Evolutionary conservation across 2,113 vertebrate species (phyloP), one percentile per base, ranked within the genome.

Genomic region (Sinocyclocheilus maitianheensis): DNA sequence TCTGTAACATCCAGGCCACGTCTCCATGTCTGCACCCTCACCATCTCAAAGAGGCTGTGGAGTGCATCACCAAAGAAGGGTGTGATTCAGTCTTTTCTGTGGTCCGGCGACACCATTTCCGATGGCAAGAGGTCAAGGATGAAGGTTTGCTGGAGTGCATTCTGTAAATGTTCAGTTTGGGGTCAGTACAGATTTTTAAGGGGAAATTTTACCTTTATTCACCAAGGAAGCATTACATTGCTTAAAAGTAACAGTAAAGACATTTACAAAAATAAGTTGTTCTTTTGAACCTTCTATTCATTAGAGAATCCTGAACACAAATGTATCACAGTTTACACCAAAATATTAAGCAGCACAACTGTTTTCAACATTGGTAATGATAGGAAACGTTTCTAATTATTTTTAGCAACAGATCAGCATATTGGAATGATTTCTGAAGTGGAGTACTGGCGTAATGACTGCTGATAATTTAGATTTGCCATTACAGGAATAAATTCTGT

Each of bases 1-100:
- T 99, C 24, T 97, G 97, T 87, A 95, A 99, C 91, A 98, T 99
- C 87, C 98, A 99, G 93, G 98, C 97, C 26, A 99, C 98, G 0
- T 96, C 98, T 30, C 98, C 98, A 0, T 99, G 98, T 90, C 95
- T 99, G 72, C 97, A 99, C 63, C 98, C 98, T 8, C 65, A 85
- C 0, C 97, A 99, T 72, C 89, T 99, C 77, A 94, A 93, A 89
- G 90, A 95, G 86, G 96, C 98, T 76, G 92, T 99, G 84, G 93
- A 94, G 65, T 94, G 94, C 89, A 94, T 96, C 63, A 92, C 85
- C 0, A 77, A 93, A 63, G 3, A 91, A 0, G 94, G 94, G 0
- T 99, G 89, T 2, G 96, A 98, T 60, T 99, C 98, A 0, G 96
- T 99, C 48, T 99, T 99, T 91, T 94, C 98, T 1, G 97, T 99